Evolutionary conservation across 1,140 invertebrate species (phyloP), one percentile per base, ranked within the genome.

Genomic region (Sinonovacula constricta): DNA sequence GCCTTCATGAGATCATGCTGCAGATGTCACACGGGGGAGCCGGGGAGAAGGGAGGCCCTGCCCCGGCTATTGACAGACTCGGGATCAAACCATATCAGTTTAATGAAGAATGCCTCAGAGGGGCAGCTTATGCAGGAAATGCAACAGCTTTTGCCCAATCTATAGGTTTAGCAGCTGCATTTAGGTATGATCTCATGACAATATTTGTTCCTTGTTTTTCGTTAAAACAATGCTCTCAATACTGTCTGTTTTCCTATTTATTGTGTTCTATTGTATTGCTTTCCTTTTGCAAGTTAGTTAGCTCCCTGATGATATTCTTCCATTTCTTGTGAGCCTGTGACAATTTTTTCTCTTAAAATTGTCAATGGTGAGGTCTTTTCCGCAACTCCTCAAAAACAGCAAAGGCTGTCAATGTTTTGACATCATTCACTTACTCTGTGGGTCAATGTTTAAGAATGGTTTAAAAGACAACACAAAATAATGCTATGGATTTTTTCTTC

Each of bases 101-200:
- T 87, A 85, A 88, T 76, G 90, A 88, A 1, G 90, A 91, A 70
- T 91, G 90, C 83, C 65, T 90, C 2, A 56, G 84, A 10, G 90
- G 90, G 10, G 86, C 83, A 36, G 86, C 77, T 3, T 33, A 69
- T 15, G 82, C 86, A 12, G 89, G 87, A 49, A 71, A 84, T 45
- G 88, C 88, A 2, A 90, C 89, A 3, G 78, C 86, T 18, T 90
- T 89, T 67, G 88, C 89, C 4, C 87, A 90, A 65, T 76, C 87
- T 2, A 81, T 90, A 53, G 88, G 88, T 1, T 70, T 90, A 4
- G 87, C 87, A 2, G 88, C 89, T n/a, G 67, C 87, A 28, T 90
- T 90, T 76, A 89, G 86, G 87, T 89, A 81, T 31, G 33, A 26
- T 26, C 39, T 10, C 39, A 45, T 10, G 7, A 45, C 7, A 5